Evolutionary conservation across 1,140 invertebrate genomes (phyloP), one percentile per base, ranked within the genome.

Genomic region (Drosophila hydei): DNA sequence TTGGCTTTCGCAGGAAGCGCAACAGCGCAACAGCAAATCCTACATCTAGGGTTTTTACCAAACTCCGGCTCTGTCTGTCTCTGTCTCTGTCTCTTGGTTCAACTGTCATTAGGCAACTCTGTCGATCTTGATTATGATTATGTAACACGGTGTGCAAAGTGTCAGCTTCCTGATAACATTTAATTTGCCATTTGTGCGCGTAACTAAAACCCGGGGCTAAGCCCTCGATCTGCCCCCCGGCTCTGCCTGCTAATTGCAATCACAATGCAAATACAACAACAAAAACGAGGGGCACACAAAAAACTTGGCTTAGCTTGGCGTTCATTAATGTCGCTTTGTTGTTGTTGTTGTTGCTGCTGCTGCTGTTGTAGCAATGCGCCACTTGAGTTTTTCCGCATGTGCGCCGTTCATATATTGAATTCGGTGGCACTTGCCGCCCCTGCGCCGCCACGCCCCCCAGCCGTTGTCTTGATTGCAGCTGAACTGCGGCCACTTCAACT

Each of bases 371-470:
- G 79, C 78, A 81, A 77, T 81, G 72, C 68, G 75, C 78, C 83
- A 87, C 81, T 87, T 87, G 81, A 88, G 75, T 88, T 88, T 87
- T 87, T 78, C 81, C 83, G 74, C 71, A 69, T 88, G 67, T 33
- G 30, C 30, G 70, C 65, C 45, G 88, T 88, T 77, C 88, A 83
- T 88, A 83, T 83, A 88, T 88, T 88, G 83, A 88, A 88, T 88
- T 88, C 83, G 83, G 83, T 88, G 83, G 83, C 83, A 88, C 77
- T 88, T 80, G 70, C 79, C 8, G 40, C 50, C 18, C 38, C 27
- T 21, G 8, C 11, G 21, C 11, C 21, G 12, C 14, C 55, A 12
- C 14, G 36, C n/a, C n/a, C 0, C 18, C 21, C 4, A 1, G 9
- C 58, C n/a, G 25, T 19, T 4, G 43, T n/a, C 63, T 85, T 80